Evolutionary conservation across 2,113 vertebrate genomes (phyloP).

Genomic region (Apaloderma vittatum): DNA sequence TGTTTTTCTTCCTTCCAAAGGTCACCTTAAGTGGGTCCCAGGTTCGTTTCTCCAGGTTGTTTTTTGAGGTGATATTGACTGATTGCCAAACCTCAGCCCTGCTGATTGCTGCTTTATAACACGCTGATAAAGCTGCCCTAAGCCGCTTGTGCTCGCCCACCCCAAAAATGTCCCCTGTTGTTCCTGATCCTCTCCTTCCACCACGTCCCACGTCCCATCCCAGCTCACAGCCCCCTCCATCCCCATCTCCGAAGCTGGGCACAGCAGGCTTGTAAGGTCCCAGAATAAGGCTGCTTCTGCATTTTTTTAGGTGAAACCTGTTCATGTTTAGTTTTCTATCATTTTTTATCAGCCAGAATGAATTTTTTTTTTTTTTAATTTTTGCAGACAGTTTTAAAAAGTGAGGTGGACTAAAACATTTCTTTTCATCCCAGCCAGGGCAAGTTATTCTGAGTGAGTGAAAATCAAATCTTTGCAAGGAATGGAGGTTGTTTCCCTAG

Average conservation of each 20-base stretch:
- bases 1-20: conserved; percentile 76
- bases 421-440: accelerated
- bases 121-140: not conserved
- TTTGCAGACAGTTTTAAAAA: not conserved
- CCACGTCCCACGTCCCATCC: not conserved
- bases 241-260: accelerated
- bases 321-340: accelerated
- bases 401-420: not conserved
- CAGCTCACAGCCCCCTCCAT: not conserved
- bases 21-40: conserved; percentile 34
- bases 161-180: not conserved
- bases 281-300: not conserved
- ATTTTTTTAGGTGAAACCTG: not conserved
- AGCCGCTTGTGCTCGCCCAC: not conserved
- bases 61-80: conserved; percentile 8
- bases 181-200: not conserved
- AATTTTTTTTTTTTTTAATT: not conserved
- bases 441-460: not conserved
- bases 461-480: not conserved
- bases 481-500: not conserved
- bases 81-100: conserved; percentile 60
- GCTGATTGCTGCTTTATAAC: not conserved
- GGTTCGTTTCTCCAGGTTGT: conserved; percentile 38
- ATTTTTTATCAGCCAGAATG: not conserved
- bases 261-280: accelerated